Evolutionary conservation across 2,797 vertebrate species (phyloP), one percentile per base, ranked within the genome.

Genomic region (Spea hammondii): DNA sequence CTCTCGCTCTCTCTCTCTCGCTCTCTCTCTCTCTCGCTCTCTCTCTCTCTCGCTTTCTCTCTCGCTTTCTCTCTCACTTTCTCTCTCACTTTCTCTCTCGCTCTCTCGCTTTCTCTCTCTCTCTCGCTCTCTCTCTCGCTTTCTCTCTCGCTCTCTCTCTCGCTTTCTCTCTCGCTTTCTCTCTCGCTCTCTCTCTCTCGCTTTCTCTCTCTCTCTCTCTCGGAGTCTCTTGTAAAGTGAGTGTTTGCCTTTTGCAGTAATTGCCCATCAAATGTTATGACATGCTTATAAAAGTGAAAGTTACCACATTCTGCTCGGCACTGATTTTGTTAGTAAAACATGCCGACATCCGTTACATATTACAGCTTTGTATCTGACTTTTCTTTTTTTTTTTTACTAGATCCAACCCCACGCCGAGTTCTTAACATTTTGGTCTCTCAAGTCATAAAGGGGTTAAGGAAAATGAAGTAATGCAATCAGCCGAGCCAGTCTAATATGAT

Each of bases 211-310:
- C 59, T 71, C 67, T 77, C 67, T 70, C 76, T 68, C 71, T 32
- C 14, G 70, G 54, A 69, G 55, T 4, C 65, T 13, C 71, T 62
- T 70, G 66, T 65, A 80, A 79, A 79, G 67, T 75, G 66, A 48
- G 45, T 75, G 72, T 80, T 80, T 75, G 78, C 53, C 14, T 80
- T 57, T 75, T 70, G 72, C 67, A 70, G 78, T 80, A 80, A 80
- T 80, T 80, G 78, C 74, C 78, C 78, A 80, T 80, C 78, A 80
- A 70, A 80, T 80, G 72, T 80, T 80, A 80, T 75, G 78, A 80
- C 78, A 75, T 70, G 72, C 57, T 70, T 67, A 75, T 65, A 80
- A 80, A 80, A 80, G 57, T 65, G 67, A 80, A 66, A 68, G 60
- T 80, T 80, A 64, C 73, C 73, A 80, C 72, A 80, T 59, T 57